Evolutionary conservation across 2,113 vertebrate species (phyloP).

Genomic region (Procavia capensis): DNA sequence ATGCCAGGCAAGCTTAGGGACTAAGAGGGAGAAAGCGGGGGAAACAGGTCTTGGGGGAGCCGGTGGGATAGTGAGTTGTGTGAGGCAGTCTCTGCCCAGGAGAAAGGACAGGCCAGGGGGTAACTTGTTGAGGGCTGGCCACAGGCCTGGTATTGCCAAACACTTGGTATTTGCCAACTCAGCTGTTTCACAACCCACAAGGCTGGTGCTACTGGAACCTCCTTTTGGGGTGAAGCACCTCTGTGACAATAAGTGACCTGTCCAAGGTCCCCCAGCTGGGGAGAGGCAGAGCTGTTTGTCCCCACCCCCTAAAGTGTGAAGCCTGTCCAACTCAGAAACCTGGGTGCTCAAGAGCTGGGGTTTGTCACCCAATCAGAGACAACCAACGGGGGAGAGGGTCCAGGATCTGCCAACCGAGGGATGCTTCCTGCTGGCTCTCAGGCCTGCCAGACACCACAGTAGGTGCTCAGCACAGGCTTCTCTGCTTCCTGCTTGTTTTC

Average conservation of each 20-base stretch:
- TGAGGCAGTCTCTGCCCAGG: background rate
- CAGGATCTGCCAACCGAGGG: too few relatives aligned
- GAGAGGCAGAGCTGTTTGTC: background rate
- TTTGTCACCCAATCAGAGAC: background rate
- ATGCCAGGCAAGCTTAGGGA: background rate
- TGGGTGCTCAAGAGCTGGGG: background rate
- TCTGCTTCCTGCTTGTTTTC: background rate
- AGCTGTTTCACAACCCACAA: background rate
- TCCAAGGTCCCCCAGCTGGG: background rate
- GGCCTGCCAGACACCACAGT: background rate
- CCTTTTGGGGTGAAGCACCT: background rate
- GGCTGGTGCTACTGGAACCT: background rate
- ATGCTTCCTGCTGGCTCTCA: background rate
- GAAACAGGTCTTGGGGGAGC: background rate
- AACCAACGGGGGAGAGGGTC: background rate
- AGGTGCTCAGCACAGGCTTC: too few relatives aligned
- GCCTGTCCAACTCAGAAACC: background rate
- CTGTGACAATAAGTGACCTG: background rate
- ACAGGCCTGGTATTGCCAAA: rapidly evolving
- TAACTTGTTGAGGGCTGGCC: background rate
- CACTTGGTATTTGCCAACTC: background rate
- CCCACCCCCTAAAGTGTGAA: background rate
- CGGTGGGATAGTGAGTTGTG: background rate
- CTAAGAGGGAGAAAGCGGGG: background rate
- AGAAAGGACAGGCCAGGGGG: background rate